Conservation (phyloP, 2,113 vertebrate genomes). For the Cathartes aura region DNA sequence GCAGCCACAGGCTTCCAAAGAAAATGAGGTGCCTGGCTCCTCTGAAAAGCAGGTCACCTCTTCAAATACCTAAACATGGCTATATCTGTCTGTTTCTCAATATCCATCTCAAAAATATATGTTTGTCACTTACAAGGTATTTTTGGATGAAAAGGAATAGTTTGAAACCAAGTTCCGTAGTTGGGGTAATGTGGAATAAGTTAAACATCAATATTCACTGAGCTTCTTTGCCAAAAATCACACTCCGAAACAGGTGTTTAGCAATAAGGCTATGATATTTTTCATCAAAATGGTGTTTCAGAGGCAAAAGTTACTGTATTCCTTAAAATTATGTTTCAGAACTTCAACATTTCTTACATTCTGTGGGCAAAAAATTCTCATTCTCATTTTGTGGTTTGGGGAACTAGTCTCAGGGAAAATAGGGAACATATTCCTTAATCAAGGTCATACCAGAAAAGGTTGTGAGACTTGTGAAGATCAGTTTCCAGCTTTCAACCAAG, state of each 20-base stretch:
- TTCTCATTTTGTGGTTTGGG: background rate
- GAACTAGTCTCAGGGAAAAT: background rate
- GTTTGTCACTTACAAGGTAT: background rate
- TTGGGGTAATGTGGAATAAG: background rate
- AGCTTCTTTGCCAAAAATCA: background rate
- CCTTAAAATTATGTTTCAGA: background rate
- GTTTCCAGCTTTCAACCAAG: background rate
- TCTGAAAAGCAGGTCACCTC: background rate
- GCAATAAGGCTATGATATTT: background rate
- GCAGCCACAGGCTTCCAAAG: background rate
- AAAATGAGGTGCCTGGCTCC: background rate
- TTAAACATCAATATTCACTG: background rate
- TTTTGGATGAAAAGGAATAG: background rate
- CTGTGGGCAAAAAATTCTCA: background rate
- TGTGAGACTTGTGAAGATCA: background rate
- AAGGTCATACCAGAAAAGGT: background rate
- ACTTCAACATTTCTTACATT: background rate
- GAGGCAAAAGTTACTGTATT: background rate
- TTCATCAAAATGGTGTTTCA: background rate
- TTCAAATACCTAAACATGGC: background rate
- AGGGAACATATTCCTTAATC: background rate
- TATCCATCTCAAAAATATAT: background rate
- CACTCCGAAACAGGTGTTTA: background rate
- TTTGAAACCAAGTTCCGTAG: background rate
- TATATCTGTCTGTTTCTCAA: background rate